Evolutionary conservation across 37 sponge, comb jelly and placozoan species (phyloP), one percentile per base, ranked within the genome.

Genomic region (Lycopodina hypogea): DNA sequence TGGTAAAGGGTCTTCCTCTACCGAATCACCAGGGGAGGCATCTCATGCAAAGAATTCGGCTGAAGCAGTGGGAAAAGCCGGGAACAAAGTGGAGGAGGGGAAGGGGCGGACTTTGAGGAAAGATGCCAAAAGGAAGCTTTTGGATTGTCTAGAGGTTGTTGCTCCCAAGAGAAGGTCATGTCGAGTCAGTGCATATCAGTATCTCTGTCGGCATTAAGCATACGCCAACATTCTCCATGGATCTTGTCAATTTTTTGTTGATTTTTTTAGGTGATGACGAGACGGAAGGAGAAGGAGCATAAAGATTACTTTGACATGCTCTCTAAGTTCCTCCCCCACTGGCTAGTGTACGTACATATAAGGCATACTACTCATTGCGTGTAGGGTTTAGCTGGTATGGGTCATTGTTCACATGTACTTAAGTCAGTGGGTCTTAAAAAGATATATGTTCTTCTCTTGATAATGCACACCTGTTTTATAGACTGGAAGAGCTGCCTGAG

Each of bases 81-180:
- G 35, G 35, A 65, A 15, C 35, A 15, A 67, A 40, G 52, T 40
- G 57, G 76, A 62, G 65, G 58, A 40, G 69, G 48, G 37, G 69
- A 61, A 58, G 62, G 71, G 57, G 21, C 70, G 36, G 61, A 81
- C 72, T 63, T 74, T 60, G 57, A 86, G 56, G 79, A 92, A 56
- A 55, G 73, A 75, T 56, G 41, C 48, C 24, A 84, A 80, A 52
- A 79, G 86, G 69, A 72, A 56, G 36, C 35, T 29, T 0, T 21
- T 59, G 21, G 85, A 83, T 18, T 45, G 39, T 23, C 45, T 39
- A 11, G 50, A 59, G 19, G 32, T 21, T 29, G 42, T 83, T 37
- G 69, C 70, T 32, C 89, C 89, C 8, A 89, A 89, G 71, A 89
- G 89, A 65, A 67, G 89, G 18, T 89, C 89, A 18, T 58, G 63